phyloP scores from a whole-genome alignment of 2,113 vertebrate species.

The Paratilapia polleni region DNA sequence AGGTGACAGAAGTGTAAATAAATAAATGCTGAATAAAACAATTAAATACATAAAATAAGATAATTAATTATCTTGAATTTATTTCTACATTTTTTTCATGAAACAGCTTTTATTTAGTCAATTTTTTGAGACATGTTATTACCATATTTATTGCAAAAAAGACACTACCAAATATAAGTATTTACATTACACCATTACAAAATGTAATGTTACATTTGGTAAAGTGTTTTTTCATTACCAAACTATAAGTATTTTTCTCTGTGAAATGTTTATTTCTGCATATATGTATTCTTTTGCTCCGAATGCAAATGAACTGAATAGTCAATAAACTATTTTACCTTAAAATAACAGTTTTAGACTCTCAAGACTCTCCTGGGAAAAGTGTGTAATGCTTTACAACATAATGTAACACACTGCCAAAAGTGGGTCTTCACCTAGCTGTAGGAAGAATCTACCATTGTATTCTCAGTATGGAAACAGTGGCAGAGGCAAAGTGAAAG shows the following conservation, averaged over 20 bases:
- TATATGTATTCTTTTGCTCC: neutral
- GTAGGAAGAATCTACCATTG: neutral
- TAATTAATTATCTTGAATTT: neutral
- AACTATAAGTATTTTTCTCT: neutral
- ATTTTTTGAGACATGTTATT: neutral
- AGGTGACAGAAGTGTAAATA: neutral
- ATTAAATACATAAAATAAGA: neutral
- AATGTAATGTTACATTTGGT: neutral
- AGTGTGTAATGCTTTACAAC: neutral
- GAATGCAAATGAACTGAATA: neutral
- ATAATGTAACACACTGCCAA: neutral
- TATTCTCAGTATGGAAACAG: neutral
- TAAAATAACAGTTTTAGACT: neutral
- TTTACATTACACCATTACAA: neutral
- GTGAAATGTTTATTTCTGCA: slow-evolving; percentile 2
- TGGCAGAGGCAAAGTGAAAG: neutral
- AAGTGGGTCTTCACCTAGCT: neutral
- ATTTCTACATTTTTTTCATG: neutral
- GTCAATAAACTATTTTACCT: neutral
- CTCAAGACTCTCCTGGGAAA: neutral
- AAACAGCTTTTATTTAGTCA: neutral
- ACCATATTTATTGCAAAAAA: neutral
- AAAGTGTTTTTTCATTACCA: neutral
- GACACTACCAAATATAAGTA: neutral
- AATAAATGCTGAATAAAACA: neutral